These are phyloP conservation scores for Spongilla lacustris DNA, from an alignment of 37 sponge, comb jelly and placozoan species.

Conservation along the genomic window DNA sequence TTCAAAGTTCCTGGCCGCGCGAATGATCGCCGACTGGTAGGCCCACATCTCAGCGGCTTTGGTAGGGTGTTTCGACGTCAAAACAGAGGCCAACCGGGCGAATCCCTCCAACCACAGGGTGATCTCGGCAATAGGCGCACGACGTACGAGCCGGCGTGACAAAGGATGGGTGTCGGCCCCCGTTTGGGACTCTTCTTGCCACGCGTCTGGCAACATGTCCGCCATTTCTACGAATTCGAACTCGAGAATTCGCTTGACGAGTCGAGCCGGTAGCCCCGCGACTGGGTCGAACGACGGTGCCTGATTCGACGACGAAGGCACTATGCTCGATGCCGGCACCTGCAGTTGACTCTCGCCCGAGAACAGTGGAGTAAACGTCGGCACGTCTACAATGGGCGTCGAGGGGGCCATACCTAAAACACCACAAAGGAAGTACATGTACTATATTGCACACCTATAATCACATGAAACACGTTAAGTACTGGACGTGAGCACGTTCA, in stretches of 20 bases:
- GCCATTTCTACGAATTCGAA: slow-evolving; percentile 18
- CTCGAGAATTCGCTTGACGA: not conserved
- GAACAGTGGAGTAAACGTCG: too few species aligned
- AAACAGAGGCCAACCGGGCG: not conserved
- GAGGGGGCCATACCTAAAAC: too few species aligned
- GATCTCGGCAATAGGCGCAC: not conserved
- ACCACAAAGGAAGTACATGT: too few species aligned
- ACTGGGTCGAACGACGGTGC: not conserved
- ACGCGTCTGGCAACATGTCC: not conserved
- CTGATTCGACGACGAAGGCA: too few species aligned
- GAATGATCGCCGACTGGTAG: slow-evolving; percentile 6
- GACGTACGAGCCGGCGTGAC: not conserved
- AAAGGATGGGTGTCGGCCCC: too few species aligned
- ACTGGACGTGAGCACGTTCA: too few species aligned
- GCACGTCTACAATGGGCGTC: too few species aligned
- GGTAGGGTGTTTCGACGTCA: not conserved
- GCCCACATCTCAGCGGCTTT: slow-evolving; percentile 10
- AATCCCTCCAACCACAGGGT: not conserved
- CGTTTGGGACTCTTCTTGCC: not conserved
- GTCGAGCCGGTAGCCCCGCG: not conserved
- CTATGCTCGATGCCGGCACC: too few species aligned
- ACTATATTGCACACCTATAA: too few species aligned
- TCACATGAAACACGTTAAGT: too few species aligned
- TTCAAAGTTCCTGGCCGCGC: slow-evolving; percentile 8
- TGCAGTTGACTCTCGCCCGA: too few species aligned